phyloP scores from a whole-genome alignment of 2,797 vertebrate genomes.

The Aphelocoma californica region DNA sequence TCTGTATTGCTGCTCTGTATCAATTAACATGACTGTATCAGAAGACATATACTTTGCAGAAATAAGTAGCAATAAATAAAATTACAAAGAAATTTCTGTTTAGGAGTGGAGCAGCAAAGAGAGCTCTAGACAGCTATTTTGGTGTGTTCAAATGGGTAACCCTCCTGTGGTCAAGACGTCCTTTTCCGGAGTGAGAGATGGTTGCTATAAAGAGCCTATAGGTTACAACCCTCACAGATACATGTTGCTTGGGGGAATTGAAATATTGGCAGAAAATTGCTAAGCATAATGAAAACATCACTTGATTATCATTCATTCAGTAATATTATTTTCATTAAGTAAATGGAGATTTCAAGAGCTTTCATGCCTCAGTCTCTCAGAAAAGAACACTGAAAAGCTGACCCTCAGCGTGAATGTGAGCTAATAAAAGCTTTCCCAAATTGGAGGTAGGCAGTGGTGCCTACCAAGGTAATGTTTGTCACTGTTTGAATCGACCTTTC shows the following conservation, averaged over 20 bases:
- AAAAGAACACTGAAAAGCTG: slow-evolving; percentile 33
- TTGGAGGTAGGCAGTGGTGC: slow-evolving; percentile 26
- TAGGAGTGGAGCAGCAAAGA: background rate
- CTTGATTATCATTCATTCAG: slow-evolving; percentile 64
- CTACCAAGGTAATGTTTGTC: slow-evolving; percentile 47
- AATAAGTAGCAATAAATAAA: background rate
- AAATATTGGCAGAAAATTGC: slow-evolving; percentile 50
- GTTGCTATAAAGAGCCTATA: background rate
- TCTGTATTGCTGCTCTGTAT: background rate
- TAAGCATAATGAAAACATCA: slow-evolving; percentile 59
- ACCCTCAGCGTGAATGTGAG: slow-evolving; percentile 41
- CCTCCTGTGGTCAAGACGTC: background rate
- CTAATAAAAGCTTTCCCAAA: slow-evolving; percentile 64
- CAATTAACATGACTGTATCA: background rate
- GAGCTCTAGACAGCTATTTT: background rate
- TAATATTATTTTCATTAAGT: slow-evolving; percentile 71
- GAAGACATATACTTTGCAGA: background rate
- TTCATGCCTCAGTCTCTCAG: slow-evolving; percentile 48
- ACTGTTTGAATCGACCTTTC: slow-evolving; percentile 51
- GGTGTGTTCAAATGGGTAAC: background rate
- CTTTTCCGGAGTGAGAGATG: background rate
- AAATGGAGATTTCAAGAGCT: slow-evolving; percentile 61
- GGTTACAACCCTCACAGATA: background rate
- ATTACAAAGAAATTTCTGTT: background rate
- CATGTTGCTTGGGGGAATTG: slow-evolving; percentile 17